These are phyloP conservation scores for Pristionchus maxplancki DNA, from an alignment of 2,888 invertebrate species.

Conservation along the genomic window DNA sequence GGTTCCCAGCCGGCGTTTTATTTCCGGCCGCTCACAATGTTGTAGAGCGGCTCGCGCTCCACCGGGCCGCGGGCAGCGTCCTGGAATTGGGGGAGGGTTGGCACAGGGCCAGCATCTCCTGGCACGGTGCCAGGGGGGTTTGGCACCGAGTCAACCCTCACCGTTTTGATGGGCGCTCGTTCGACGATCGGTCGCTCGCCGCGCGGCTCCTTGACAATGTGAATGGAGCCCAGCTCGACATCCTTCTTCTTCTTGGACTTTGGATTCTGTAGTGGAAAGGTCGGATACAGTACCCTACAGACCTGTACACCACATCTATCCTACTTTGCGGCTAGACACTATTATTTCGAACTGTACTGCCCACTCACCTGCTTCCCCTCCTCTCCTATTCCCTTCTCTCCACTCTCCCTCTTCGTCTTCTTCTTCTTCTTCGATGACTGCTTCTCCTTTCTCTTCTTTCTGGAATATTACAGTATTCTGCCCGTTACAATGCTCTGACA, in stretches of 20 bases:
- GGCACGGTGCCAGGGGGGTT: too few relatives aligned
- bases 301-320: too few relatives aligned
- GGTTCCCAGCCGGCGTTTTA: background rate
- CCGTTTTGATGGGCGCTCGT: background rate
- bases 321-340: background rate
- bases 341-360: background rate
- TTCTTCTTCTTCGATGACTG: too few relatives aligned
- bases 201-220: background rate
- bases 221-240: background rate
- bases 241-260: background rate
- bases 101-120: background rate
- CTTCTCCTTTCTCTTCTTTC: background rate
- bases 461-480: too few relatives aligned
- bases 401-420: background rate
- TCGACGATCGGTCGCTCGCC: background rate
- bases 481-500: too few relatives aligned
- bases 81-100: background rate
- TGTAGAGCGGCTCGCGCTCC: constrained; percentile 2
- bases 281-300: too few relatives aligned
- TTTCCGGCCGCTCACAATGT: background rate
- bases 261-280: too few relatives aligned
- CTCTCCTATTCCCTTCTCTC: background rate
- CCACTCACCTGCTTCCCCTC: background rate
- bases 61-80: background rate
- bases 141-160: background rate